Conservation (phyloP, 2,888 invertebrate species). For the Xestobium rufovillosum region DNA sequence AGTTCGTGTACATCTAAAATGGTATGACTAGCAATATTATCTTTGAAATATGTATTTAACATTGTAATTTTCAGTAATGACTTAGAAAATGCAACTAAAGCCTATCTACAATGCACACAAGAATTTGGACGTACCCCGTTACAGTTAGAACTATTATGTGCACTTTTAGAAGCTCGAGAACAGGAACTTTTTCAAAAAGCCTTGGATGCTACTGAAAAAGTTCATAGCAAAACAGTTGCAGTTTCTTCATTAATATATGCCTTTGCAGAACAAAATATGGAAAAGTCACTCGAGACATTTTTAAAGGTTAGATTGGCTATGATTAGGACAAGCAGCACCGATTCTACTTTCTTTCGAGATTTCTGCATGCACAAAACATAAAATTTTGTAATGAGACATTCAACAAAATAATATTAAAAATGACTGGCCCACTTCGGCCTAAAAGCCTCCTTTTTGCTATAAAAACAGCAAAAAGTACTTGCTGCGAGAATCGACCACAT, state of each 20-base stretch:
- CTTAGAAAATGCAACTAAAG: constrained; percentile 48
- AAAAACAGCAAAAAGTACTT: no score
- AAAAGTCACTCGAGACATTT: constrained; percentile 45
- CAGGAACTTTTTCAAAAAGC: constrained; percentile 39
- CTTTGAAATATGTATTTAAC: constrained; percentile 6
- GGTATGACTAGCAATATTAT: constrained; percentile 37
- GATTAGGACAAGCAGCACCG: constrained; percentile 29
- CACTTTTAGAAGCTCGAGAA: constrained; percentile 38
- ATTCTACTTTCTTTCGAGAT: no score
- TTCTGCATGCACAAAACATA: constrained; percentile 5
- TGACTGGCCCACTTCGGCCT: no score
- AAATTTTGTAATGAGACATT: constrained; percentile 17
- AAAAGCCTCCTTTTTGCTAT: no score
- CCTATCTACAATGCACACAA: constrained; percentile 45
- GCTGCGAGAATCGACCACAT: no score
- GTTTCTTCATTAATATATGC: constrained; percentile 47
- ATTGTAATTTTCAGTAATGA: constrained; percentile 39
- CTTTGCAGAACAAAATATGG: constrained; percentile 49
- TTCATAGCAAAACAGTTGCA: constrained; percentile 43
- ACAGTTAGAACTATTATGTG: constrained; percentile 53
- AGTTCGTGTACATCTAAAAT: constrained; percentile 52
- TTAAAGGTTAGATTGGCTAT: constrained; percentile 42
- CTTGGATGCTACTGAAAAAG: constrained; percentile 33
- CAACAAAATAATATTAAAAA: no score
- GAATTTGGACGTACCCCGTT: constrained; percentile 56